Percentiles rank a stretch among this genome's conserved stretches.
Conservation (phyloP, 2,888 invertebrate genomes). For the Marasmarcha lunaedactyla region DNA sequence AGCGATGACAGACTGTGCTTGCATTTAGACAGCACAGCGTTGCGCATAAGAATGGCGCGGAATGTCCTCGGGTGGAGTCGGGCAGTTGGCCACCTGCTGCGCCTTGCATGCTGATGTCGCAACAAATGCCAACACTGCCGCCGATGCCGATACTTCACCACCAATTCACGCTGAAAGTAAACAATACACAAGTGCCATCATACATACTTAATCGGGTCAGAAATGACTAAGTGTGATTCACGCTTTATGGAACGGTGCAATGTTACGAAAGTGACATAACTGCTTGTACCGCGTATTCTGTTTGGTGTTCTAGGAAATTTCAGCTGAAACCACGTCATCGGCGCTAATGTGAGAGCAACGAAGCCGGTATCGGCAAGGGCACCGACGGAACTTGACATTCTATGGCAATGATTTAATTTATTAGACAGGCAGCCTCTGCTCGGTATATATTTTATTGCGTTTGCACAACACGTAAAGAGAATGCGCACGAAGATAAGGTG, state of each 20-base stretch:
- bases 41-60: neutral
- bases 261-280: too few relatives aligned
- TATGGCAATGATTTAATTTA: constrained; percentile 12
- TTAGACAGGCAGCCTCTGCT: constrained; percentile 11
- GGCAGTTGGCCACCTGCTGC: constrained; percentile 30
- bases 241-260: too few relatives aligned
- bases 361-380: neutral
- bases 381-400: constrained; percentile 9
- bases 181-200: neutral
- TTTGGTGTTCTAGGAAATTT: too few relatives aligned
- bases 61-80: constrained; percentile 17
- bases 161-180: neutral
- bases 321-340: too few relatives aligned
- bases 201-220: too few relatives aligned
- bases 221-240: too few relatives aligned
- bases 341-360: too few relatives aligned
- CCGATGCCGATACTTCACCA: neutral
- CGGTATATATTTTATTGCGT: constrained; percentile 25
- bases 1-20: neutral
- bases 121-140: constrained; percentile 22
- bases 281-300: too few relatives aligned
- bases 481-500: constrained; percentile 26
- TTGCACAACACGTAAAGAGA: constrained; percentile 60
- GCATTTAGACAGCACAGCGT: neutral
- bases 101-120: constrained; percentile 38